phyloP scores from a whole-genome alignment of 2,888 invertebrate genomes.

The Zonitis immaculata region DNA sequence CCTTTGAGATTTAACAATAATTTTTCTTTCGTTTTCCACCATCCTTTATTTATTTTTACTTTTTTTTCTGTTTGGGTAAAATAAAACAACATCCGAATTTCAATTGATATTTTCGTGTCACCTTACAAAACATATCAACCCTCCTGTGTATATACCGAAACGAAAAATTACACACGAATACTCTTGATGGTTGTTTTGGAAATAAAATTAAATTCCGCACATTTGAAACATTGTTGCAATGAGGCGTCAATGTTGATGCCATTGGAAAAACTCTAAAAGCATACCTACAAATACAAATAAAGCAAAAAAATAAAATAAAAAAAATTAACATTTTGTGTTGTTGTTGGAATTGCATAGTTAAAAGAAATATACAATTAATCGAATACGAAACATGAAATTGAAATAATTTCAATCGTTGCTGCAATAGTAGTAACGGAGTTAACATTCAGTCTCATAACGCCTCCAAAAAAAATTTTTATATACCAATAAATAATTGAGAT shows the following conservation, averaged over 20 bases:
- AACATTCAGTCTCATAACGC: too few relatives aligned
- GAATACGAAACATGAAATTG: too few relatives aligned
- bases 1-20: conserved; percentile 21
- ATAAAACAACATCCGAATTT: not conserved
- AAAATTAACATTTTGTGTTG: too few relatives aligned
- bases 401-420: too few relatives aligned
- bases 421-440: too few relatives aligned
- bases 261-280: not conserved
- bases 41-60: conserved; percentile 11
- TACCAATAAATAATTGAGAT: too few relatives aligned
- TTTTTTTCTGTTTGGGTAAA: not conserved
- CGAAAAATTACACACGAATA: not conserved
- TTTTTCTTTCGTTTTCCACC: too few relatives aligned
- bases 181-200: not conserved
- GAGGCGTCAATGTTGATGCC: not conserved
- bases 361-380: too few relatives aligned
- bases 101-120: not conserved
- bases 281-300: not conserved
- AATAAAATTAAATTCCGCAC: not conserved
- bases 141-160: not conserved
- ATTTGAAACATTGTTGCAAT: not conserved
- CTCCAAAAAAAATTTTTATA: too few relatives aligned
- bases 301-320: not conserved
- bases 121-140: not conserved
- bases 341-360: too few relatives aligned